Evolutionary conservation across 2,113 vertebrate genomes (phyloP).

Genomic region (Poecilia latipinna): DNA sequence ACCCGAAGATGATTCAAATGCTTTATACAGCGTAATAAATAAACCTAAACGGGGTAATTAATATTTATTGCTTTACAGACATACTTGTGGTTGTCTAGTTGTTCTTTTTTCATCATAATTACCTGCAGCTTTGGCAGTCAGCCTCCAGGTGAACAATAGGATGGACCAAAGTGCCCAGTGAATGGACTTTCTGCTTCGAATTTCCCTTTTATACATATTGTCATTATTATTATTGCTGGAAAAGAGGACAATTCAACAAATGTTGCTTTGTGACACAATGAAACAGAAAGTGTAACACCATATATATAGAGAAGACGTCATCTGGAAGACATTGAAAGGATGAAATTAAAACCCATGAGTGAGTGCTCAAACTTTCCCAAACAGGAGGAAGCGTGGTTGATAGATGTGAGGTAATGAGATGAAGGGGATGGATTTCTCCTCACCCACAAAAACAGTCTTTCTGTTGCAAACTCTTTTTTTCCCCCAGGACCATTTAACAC

Average conservation of each 20-base stretch:
- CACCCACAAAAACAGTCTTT: not conserved
- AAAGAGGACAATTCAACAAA: not conserved
- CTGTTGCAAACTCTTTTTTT: not conserved
- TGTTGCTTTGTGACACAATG: no score
- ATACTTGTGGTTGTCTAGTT: no score
- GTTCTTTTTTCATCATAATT: not conserved
- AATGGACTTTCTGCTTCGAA: not conserved
- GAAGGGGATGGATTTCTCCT: no score
- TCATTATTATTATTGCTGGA: not conserved
- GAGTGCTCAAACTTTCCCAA: not conserved
- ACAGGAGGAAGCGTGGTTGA: not conserved
- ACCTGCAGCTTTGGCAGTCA: not conserved
- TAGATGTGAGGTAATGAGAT: not conserved
- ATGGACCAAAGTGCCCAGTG: not conserved
- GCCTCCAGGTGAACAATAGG: not conserved
- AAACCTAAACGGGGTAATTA: not conserved
- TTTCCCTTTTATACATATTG: not conserved
- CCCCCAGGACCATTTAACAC: not conserved
- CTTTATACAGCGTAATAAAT: constrained; percentile 25
- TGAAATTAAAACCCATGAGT: no score
- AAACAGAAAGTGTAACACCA: no score
- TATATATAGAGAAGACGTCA: no score
- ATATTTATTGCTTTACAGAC: not conserved
- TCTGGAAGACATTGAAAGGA: no score
- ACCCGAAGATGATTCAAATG: not conserved